Evolutionary conservation across 2,113 vertebrate genomes (phyloP).

Genomic region (Hystrix cristata): DNA sequence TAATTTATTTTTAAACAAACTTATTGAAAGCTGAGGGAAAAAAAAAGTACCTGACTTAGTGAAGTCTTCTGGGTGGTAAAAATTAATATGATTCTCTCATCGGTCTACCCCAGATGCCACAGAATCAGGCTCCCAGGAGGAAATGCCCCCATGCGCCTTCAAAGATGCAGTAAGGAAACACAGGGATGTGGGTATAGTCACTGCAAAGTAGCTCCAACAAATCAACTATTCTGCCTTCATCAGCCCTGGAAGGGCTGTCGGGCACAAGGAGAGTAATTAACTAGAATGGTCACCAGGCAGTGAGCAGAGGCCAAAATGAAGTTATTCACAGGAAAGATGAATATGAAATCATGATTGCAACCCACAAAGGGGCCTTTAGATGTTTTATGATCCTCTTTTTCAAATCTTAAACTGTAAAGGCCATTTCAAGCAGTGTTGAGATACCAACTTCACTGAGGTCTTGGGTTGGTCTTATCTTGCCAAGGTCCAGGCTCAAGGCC

Average conservation of each 20-base stretch:
- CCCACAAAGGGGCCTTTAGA: neutral
- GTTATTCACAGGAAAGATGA: neutral
- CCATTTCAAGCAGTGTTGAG: neutral
- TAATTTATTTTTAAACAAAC: conserved; percentile 6
- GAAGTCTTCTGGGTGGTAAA: neutral
- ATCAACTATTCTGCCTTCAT: neutral
- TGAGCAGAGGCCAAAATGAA: neutral
- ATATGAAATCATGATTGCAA: neutral
- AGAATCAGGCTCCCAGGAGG: neutral
- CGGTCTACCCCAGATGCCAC: neutral
- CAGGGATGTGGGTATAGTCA: neutral
- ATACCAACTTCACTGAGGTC: neutral
- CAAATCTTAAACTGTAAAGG: neutral
- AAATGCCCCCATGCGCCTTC: neutral
- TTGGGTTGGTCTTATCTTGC: neutral
- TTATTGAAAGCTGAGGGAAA: neutral
- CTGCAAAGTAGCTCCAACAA: neutral
- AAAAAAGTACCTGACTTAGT: neutral
- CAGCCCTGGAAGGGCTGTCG: neutral
- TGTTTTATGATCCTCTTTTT: neutral
- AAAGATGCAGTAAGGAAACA: neutral
- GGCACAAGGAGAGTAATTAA: neutral
- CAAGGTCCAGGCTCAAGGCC: neutral
- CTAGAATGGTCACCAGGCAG: neutral
- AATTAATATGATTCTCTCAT: neutral